Percentiles rank a stretch among this genome's conserved stretches.
phyloP scores from a whole-genome alignment of 2,888 invertebrate species.

The Cheilosia urbana region DNA sequence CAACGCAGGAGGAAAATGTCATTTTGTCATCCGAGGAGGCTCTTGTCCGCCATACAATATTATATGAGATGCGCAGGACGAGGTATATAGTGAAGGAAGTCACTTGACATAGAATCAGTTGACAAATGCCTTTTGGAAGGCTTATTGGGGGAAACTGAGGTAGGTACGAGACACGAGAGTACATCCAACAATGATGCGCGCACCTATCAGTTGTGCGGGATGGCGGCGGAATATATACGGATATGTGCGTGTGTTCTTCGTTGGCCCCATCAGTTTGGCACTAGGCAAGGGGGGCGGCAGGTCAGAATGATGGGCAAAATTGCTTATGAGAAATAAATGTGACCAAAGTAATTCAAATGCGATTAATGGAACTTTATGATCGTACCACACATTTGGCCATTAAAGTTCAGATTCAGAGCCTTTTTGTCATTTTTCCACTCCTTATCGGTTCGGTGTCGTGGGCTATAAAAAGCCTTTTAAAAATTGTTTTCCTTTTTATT shows the following conservation, averaged over 20 bases:
- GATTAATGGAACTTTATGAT: slow-evolving; percentile 81
- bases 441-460: slow-evolving; percentile 67
- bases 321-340: slow-evolving; percentile 75
- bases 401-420: slow-evolving; percentile 68
- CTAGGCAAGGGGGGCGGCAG: neutral
- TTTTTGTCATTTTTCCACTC: slow-evolving; percentile 74
- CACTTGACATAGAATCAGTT: slow-evolving; percentile 74
- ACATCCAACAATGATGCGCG: slow-evolving; percentile 49
- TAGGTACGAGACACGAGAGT: slow-evolving; percentile 6
- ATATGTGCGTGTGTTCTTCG: slow-evolving; percentile 53
- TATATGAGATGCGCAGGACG: slow-evolving; percentile 29
- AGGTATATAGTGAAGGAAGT: slow-evolving; percentile 57
- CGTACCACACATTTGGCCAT: slow-evolving; percentile 69
- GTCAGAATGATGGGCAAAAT: slow-evolving; percentile 66
- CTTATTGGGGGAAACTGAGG: slow-evolving; percentile 66
- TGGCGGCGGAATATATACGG: neutral
- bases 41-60: slow-evolving; percentile 27
- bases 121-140: slow-evolving; percentile 74
- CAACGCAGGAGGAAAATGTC: slow-evolving; percentile 62
- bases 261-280: slow-evolving; percentile 9
- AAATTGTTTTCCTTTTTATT: slow-evolving; percentile 74
- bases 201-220: slow-evolving; percentile 59
- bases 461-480: slow-evolving; percentile 75
- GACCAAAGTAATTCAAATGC: slow-evolving; percentile 82
- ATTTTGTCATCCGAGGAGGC: slow-evolving; percentile 64